A percentile compares a stretch with the other conserved stretches of the same genome.
Conservation (phyloP, 2,888 invertebrate genomes). For the Salpingus planirostris region DNA sequence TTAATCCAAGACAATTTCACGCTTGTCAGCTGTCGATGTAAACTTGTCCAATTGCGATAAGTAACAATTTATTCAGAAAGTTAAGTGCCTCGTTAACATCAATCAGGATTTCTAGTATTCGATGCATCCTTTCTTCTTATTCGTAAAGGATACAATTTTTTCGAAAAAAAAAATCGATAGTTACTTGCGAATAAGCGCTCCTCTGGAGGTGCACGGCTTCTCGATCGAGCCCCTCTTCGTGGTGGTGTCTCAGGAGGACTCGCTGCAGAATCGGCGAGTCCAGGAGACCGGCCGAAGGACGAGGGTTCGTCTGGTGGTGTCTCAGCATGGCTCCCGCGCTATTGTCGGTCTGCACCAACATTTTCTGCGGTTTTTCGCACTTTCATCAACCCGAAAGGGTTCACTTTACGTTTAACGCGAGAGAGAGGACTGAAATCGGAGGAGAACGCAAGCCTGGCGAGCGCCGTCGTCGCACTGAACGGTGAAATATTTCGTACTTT, state of each 20-base stretch:
- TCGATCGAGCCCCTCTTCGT: slow-evolving; percentile 40
- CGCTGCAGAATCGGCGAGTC: slow-evolving; percentile 53
- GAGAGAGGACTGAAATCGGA: not conserved
- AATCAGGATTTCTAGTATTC: no score
- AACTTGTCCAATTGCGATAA: no score
- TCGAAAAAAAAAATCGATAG: slow-evolving; percentile 1
- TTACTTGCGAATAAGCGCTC: slow-evolving; percentile 36
- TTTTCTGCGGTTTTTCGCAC: no score
- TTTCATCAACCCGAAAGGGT: not conserved
- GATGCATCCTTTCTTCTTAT: no score
- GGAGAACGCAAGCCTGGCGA: not conserved
- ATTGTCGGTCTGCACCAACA: slow-evolving; percentile 34
- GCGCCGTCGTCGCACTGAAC: no score
- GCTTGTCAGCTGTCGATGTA: no score
- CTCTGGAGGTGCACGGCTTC: slow-evolving; percentile 31
- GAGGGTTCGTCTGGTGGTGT: no score
- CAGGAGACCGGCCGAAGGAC: slow-evolving; percentile 46
- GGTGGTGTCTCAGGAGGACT: slow-evolving; percentile 46
- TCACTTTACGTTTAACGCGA: not conserved
- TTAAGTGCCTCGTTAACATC: no score
- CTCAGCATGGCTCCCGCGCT: no score
- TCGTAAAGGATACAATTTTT: not conserved
- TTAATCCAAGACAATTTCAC: no score
- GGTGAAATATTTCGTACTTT: no score
- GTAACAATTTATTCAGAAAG: no score